Conservation (phyloP, 2,888 invertebrate species). For the Hydroisotoma schaefferi region DNA sequence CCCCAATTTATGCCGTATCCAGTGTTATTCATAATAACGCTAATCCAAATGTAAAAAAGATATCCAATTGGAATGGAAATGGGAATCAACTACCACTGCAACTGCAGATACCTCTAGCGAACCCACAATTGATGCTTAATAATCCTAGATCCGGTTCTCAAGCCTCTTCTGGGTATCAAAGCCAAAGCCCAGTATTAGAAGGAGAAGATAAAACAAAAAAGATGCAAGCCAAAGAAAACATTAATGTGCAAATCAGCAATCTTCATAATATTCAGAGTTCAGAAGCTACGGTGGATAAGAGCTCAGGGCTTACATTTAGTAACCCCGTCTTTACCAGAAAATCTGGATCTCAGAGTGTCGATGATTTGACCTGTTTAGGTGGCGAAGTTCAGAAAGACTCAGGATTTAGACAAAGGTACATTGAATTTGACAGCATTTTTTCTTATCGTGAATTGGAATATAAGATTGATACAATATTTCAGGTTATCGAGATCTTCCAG, state of each 20-base stretch:
- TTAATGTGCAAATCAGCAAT: constrained; percentile 34
- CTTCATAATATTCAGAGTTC: constrained; percentile 17
- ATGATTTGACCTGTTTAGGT: constrained; percentile 46
- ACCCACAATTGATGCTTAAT: constrained; percentile 24
- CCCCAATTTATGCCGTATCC: constrained; percentile 47
- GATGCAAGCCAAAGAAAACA: constrained; percentile 27
- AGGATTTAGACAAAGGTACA: constrained; percentile 38
- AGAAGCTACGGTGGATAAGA: constrained; percentile 25
- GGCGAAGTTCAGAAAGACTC: constrained; percentile 35
- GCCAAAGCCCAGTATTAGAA: constrained; percentile 47
- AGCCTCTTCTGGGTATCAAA: constrained; percentile 48
- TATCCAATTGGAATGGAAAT: constrained; percentile 43
- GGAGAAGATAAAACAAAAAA: constrained; percentile 44
- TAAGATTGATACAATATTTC: neutral
- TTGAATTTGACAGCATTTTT: neutral
- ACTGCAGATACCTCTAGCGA: constrained; percentile 34
- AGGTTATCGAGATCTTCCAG: constrained; percentile 45
- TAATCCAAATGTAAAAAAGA: constrained; percentile 48
- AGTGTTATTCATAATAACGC: constrained; percentile 45
- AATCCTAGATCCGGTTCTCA: constrained; percentile 44
- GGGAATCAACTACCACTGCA: constrained; percentile 20
- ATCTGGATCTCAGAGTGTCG: constrained; percentile 45
- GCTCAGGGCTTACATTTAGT: constrained; percentile 29
- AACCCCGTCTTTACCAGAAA: constrained; percentile 45
- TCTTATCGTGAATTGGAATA: neutral